These are phyloP conservation scores for Mastacembelus armatus DNA, from an alignment of 2,797 vertebrate genomes.

Conservation along the genomic window DNA sequence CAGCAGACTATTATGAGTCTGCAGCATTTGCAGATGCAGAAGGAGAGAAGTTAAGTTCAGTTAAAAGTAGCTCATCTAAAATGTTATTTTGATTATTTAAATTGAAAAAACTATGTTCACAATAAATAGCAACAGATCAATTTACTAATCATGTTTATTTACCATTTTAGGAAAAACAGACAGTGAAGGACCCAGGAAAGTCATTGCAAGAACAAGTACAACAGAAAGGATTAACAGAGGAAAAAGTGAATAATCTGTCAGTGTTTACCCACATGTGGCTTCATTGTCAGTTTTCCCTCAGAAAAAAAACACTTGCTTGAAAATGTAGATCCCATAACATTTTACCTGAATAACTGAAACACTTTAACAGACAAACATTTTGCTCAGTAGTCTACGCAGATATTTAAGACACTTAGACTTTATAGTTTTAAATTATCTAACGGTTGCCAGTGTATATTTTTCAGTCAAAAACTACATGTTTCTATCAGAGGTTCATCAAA, in stretches of 20 bases:
- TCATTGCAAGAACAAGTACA: background rate
- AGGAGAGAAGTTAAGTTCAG: background rate
- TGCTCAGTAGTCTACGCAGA: conserved; percentile 14
- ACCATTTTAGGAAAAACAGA: background rate
- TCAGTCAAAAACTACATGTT: conserved; percentile 20
- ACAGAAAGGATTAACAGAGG: background rate
- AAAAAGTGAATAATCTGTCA: background rate
- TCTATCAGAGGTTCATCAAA: conserved; percentile 4
- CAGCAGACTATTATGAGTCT: background rate
- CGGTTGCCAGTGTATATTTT: conserved; percentile 25
- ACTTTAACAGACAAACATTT: conserved; percentile 16
- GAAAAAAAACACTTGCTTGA: background rate
- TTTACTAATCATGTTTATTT: too few species aligned
- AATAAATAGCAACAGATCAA: background rate
- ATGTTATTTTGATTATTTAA: background rate
- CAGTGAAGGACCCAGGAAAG: background rate
- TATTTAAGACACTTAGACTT: conserved; percentile 42
- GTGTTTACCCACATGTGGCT: background rate
- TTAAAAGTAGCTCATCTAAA: background rate
- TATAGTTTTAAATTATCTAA: conserved; percentile 27
- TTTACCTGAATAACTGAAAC: too few species aligned
- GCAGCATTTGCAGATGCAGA: conserved; percentile 4
- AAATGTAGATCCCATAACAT: too few species aligned
- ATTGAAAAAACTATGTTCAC: background rate
- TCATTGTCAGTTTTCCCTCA: background rate